phyloP scores from a whole-genome alignment of 2,113 vertebrate species.

The Grus americana region DNA sequence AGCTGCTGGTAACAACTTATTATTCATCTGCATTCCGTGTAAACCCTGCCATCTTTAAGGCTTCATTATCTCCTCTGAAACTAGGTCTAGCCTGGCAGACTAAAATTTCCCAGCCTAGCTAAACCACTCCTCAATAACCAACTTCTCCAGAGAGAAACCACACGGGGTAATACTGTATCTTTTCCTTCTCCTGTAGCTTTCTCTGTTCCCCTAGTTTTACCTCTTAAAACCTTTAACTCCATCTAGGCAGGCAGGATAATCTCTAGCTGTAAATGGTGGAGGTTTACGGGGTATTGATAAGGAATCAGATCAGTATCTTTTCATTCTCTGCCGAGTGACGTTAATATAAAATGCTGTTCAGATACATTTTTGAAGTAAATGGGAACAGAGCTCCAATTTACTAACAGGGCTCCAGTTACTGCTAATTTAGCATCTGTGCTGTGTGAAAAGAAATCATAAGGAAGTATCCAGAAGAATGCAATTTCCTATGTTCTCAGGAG shows the following conservation, averaged over 20 bases:
- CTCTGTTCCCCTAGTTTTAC: not conserved
- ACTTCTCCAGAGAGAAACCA: not conserved
- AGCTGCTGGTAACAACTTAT: not conserved
- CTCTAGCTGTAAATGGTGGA: not conserved
- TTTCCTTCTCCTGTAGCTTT: not conserved
- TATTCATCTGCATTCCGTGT: not conserved
- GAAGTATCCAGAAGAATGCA: not conserved
- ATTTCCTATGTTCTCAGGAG: not conserved
- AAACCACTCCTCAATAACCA: not conserved
- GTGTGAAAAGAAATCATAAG: not conserved
- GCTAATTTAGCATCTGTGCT: not conserved
- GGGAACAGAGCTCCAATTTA: not conserved
- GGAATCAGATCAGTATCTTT: not conserved
- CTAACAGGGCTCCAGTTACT: not conserved
- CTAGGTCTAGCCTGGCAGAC: not conserved
- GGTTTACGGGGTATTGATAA: not conserved
- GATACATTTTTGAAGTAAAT: not conserved
- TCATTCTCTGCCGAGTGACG: not conserved
- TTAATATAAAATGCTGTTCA: not conserved
- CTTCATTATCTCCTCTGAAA: not conserved
- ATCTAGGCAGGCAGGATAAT: not conserved
- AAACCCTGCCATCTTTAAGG: not conserved
- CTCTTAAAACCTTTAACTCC: not conserved
- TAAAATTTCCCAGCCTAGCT: not conserved
- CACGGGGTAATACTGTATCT: not conserved